Conservation (phyloP, 1,140 invertebrate genomes). For the Cataglyphis hispanica region DNA sequence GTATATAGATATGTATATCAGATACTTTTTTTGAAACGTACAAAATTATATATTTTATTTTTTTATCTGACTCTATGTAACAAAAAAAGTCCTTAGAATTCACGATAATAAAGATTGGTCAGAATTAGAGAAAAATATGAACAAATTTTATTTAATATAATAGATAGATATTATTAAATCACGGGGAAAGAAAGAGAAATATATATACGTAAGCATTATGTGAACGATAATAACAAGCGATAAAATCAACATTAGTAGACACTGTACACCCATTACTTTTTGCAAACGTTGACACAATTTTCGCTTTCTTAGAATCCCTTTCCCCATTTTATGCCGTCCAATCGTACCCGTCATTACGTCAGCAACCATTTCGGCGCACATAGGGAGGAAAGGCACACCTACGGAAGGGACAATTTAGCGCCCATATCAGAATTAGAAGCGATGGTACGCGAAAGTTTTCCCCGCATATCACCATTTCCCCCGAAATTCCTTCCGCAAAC, state of each 20-base stretch:
- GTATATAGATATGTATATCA: too few species aligned
- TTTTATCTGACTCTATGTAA: too few species aligned
- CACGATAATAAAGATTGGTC: too few species aligned
- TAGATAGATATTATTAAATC: background rate
- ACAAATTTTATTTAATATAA: background rate
- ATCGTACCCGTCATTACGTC: background rate
- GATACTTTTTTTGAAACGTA: too few species aligned
- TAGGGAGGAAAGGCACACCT: background rate
- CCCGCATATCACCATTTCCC: constrained; percentile 2
- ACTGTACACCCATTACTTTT: background rate
- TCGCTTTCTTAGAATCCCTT: background rate
- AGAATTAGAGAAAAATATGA: too few species aligned
- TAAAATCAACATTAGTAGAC: background rate
- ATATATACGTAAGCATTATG: background rate
- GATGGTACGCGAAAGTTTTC: constrained; percentile 22
- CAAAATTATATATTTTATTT: too few species aligned
- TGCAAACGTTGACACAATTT: background rate
- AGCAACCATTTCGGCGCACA: background rate
- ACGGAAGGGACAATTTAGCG: constrained; percentile 25
- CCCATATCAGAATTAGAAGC: constrained; percentile 24
- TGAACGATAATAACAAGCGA: background rate
- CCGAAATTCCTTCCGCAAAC: background rate
- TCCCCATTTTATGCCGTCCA: background rate
- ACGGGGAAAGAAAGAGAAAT: background rate
- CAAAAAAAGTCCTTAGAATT: too few species aligned